Evolutionary conservation across 1,140 invertebrate genomes (phyloP), one percentile per base, ranked within the genome.

Genomic region (Coenobita brevimanus): DNA sequence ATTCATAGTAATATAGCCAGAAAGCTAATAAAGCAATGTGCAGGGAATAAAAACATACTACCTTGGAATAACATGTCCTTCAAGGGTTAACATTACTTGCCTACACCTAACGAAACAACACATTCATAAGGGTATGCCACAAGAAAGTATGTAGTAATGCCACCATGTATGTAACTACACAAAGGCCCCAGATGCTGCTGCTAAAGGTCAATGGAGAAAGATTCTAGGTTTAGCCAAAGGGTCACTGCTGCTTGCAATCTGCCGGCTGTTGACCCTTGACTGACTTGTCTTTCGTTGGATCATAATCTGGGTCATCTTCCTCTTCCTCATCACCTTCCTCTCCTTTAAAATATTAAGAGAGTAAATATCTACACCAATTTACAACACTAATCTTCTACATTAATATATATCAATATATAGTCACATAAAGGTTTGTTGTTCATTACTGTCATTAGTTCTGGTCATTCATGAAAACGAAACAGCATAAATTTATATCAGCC

Each of bases 211-310:
- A 54, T 80, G 79, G 46, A 76, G 57, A 82, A 62, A 60, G 8
- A 43, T 57, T 54, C 86, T 88, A 88, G 15, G 33, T 62, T 62
- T 60, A 43, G 54, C 79, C 46, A 82, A 50, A 82, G 82, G 87
- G 82, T 91, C 89, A 89, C 88, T 91, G 89, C 82, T 90, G 91
- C 54, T 91, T 90, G 76, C 88, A 89, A 36, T 91, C 89, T 38
- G 83, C 64, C 71, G 76, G 83, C 54, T 91, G 82, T 57, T 84
- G 75, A 60, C 69, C 89, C 60, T 86, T 89, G 24, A 46, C 83
- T 43, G 81, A 46, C 79, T 90, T 89, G 62, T 82, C 76, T 82
- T 85, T 90, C 24, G 67, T 83, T 64, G 89, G 90, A 86, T 90
- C 89, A 79, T 85, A 90, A 89, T 90, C 91, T n/a, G 89, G 89